phyloP scores from a whole-genome alignment of 2,113 vertebrate species.

The Plecotus auritus region DNA sequence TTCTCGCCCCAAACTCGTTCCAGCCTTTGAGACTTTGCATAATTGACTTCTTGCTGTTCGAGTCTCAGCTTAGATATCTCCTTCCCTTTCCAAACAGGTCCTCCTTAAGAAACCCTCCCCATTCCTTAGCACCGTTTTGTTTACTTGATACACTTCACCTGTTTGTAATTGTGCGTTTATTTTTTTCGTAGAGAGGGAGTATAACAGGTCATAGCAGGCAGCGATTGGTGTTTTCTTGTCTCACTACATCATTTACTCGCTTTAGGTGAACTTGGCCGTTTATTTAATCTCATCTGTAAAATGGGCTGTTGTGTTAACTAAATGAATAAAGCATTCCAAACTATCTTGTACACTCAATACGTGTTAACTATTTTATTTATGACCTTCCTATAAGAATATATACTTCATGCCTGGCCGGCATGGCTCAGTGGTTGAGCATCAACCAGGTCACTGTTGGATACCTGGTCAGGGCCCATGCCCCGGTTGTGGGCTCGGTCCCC shows the following conservation, averaged over 20 bases:
- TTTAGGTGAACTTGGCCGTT: background rate
- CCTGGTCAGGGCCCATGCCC: no score
- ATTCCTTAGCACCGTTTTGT: background rate
- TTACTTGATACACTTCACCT: background rate
- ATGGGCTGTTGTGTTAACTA: background rate
- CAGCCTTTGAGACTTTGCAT: background rate
- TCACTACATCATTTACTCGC: background rate
- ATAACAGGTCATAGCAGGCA: background rate
- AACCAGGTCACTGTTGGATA: no score
- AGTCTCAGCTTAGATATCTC: background rate
- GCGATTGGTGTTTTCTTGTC: background rate
- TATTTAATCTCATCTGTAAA: background rate
- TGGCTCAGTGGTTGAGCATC: no score
- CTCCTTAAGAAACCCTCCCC: accelerated
- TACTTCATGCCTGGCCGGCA: no score
- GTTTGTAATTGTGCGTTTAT: background rate
- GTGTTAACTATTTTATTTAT: background rate
- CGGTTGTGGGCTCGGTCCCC: no score
- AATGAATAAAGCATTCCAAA: background rate
- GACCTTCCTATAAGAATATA: background rate
- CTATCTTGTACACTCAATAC: background rate
- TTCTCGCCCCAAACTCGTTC: background rate
- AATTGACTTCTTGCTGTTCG: background rate
- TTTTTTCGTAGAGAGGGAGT: background rate
- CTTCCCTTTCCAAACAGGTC: background rate